Base-by-base conservation (phyloP, 2,113 vertebrate genomes). In the Chlorocebus sabaeus region DNA sequence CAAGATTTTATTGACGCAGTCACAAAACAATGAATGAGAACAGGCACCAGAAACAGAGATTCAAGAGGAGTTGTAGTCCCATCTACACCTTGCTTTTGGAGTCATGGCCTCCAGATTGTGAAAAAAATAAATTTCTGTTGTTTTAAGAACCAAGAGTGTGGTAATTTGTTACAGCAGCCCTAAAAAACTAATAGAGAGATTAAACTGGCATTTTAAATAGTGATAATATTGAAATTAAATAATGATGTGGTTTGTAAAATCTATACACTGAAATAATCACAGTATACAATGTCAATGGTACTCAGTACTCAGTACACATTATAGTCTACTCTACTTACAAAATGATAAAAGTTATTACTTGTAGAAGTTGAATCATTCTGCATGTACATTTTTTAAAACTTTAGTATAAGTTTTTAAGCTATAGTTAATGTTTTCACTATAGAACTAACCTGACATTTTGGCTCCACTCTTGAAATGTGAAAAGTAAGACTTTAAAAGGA, bases 11-110 rank as follows among this genome's bases (percentile, higher is more conserved):
- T 22, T 40, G 22, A 50, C 3, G 11, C 0, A 70, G 40, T 1
- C 48, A 75, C 18, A n/a, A 43, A 30, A 50, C 11, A 75, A 75
- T 2, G 38, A 73, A 68, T n/a, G 1, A 6, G 8, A 25, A 13
- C 32, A 86, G 25, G 9, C 1, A 25, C 17, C 9, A 32, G 35
- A 48, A 55, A 27, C 61, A 52, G 10, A 70, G 35, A 64, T 4
- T 8, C 22, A n/a, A 45, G 32, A 91, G 32, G 1, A 0, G 59
- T 9, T 10, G 6, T 0, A 30, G 11, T 2, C 0, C 0, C 55
- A 3, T 23, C 13, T 22, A 12, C 2, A 80, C 5, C 43, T 68
- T n/a, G n/a, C 45, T 96, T 82, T 50, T 35, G 93, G 12, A 52
- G 3, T 52, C n/a, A 11, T 14, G 38, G 5, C 9, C 8, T 81